Conservation (phyloP, 2,113 vertebrate species). For the Prunella fulvescens region DNA sequence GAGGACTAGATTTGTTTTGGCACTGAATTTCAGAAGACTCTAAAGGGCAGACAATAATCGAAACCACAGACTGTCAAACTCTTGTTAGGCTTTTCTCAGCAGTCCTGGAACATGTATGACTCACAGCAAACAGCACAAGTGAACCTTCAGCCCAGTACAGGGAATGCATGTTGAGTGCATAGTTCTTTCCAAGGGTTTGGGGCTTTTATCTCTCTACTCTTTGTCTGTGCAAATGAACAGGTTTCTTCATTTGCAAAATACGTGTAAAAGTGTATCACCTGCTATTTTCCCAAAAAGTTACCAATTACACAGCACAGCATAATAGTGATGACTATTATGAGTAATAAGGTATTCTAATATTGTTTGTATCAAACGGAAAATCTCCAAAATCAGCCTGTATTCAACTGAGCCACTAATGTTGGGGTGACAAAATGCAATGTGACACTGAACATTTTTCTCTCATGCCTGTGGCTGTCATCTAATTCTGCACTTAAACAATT, state of each 20-base stretch:
- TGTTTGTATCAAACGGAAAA: not conserved
- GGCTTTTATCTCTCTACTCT: not conserved
- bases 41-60: not conserved
- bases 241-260: not conserved
- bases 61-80: not conserved
- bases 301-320: not conserved
- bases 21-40: not conserved
- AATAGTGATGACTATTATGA: not conserved
- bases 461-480: not conserved
- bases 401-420: not conserved
- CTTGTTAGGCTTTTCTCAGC: not conserved
- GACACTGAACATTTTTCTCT: not conserved
- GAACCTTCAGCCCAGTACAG: not conserved
- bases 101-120: not conserved
- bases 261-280: not conserved
- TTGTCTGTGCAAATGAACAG: not conserved
- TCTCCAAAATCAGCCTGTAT: not conserved
- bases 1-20: not conserved
- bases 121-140: constrained; percentile 1
- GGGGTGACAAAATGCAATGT: not conserved
- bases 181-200: not conserved
- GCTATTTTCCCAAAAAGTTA: not conserved
- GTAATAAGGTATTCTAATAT: not conserved
- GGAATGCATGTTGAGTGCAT: not conserved
- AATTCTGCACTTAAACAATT: not conserved